phyloP scores from a whole-genome alignment of 2,888 invertebrate species.

The Andrena chrysosceles region DNA sequence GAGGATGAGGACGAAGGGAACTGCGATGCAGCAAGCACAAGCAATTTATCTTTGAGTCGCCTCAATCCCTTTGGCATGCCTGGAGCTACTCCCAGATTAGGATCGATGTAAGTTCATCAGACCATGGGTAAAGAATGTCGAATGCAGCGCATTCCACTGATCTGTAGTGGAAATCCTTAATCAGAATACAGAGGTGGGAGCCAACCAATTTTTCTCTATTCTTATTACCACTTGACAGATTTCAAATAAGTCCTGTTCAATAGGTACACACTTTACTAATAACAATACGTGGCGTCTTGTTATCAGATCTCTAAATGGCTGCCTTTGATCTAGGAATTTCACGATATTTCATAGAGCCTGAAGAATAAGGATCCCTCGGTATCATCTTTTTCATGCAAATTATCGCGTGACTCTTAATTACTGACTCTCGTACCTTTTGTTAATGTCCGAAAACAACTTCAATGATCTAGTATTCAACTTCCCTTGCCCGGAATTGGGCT shows the following conservation, averaged over 20 bases:
- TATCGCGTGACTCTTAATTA: neutral
- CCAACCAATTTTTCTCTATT: slow-evolving; percentile 52
- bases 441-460: neutral
- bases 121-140: slow-evolving; percentile 61
- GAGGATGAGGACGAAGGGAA: slow-evolving; percentile 26
- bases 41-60: slow-evolving; percentile 79
- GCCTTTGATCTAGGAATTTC: slow-evolving; percentile 53
- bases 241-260: slow-evolving; percentile 6
- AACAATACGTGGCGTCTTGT: slow-evolving; percentile 24
- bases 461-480: slow-evolving; percentile 25
- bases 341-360: slow-evolving; percentile 19
- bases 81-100: slow-evolving; percentile 81
- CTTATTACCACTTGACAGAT: slow-evolving; percentile 19
- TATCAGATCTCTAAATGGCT: slow-evolving; percentile 35
- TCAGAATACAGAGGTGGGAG: slow-evolving; percentile 59
- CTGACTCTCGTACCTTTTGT: neutral
- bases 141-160: slow-evolving; percentile 36
- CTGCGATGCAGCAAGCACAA: slow-evolving; percentile 59
- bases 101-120: slow-evolving; percentile 80
- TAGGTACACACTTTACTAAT: slow-evolving; percentile 22
- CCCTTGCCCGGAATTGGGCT: neutral
- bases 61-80: slow-evolving; percentile 73
- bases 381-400: slow-evolving; percentile 35
- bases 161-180: slow-evolving; percentile 48
- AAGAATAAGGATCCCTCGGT: slow-evolving; percentile 32